Evolutionary conservation across 2,797 vertebrate genomes (phyloP).

Genomic region (Avahi laniger): DNA sequence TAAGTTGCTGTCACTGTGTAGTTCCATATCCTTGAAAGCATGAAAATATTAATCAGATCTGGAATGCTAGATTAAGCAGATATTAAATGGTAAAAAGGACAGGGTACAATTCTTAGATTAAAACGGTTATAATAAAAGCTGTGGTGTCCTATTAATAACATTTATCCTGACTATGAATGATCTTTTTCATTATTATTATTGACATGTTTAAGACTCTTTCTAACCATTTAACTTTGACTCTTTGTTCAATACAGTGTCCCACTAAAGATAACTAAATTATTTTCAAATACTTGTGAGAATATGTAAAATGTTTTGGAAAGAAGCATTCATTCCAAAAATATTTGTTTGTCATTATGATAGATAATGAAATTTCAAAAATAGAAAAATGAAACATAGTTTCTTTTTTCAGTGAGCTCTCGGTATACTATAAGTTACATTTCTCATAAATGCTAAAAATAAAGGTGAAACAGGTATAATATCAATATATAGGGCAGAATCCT

Average conservation of each 20-base stretch:
- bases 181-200: constrained; percentile 56
- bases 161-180: constrained; percentile 54
- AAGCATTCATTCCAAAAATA: neutral
- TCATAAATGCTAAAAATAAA: neutral
- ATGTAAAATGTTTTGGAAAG: neutral
- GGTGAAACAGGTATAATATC: neutral
- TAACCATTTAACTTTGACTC: constrained; percentile 33
- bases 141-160: constrained; percentile 68
- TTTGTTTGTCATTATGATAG: neutral
- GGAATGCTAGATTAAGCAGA: constrained; percentile 62
- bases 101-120: constrained; percentile 51
- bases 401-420: neutral
- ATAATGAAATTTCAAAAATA: neutral
- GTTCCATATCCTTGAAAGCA: constrained; percentile 66
- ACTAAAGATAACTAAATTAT: neutral
- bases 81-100: constrained; percentile 62
- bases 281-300: neutral
- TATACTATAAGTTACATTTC: neutral
- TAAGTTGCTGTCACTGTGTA: constrained; percentile 49
- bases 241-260: neutral
- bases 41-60: constrained; percentile 65
- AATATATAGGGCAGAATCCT: neutral
- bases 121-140: constrained; percentile 67
- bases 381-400: neutral
- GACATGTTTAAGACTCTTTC: constrained; percentile 31